Evolutionary conservation across 2,113 vertebrate genomes (phyloP), one percentile per base, ranked within the genome.

Genomic region (Percina caprodes): DNA sequence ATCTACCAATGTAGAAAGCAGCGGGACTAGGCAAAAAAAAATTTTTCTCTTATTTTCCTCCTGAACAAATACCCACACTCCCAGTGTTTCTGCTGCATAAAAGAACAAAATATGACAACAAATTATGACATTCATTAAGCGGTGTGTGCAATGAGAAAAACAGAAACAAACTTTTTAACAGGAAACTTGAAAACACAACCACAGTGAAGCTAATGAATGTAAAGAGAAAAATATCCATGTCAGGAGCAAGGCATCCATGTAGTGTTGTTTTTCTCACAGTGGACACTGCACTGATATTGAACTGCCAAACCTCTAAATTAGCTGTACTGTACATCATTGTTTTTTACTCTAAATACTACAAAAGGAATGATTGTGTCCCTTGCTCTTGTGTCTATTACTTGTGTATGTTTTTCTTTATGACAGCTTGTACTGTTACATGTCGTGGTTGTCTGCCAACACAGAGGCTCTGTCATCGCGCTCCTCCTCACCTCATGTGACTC

Each of bases 401-500:
- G 23, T 13, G 35, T 54, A 0, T 33, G 8, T 2, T 11, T 21
- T 26, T n/a, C 10, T 58, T 58, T 12, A 49, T 21, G 39, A 46
- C 23, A 33, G 55, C 3, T 7, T 23, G 19, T 23, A 1, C 16
- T 13, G 35, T 2, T 21, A 59, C 24, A 55, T 6, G 16, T 45
- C 0, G 11, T 23, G 7, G 7, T 46, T 26, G 15, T 10, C 24
- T 3, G 24, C 52, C 51, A 19, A 7, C 35, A 42, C 4, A 49
- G 6, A 16, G 62, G 42, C 4, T 12, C 3, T 30, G 2, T 46
- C 59, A 5, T 19, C 4, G 7, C 24, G 8, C 12, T 21, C 1
- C 42, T 63, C 19, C 90, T 86, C 91, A 99, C 98, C 98, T 97
- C 85, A 99, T 91, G 94, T 99, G 98, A 82, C 98, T 99, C 93